These are phyloP conservation scores for Lamellibrachia columna DNA, from an alignment of 2,888 invertebrate species.

Conservation along the genomic window DNA sequence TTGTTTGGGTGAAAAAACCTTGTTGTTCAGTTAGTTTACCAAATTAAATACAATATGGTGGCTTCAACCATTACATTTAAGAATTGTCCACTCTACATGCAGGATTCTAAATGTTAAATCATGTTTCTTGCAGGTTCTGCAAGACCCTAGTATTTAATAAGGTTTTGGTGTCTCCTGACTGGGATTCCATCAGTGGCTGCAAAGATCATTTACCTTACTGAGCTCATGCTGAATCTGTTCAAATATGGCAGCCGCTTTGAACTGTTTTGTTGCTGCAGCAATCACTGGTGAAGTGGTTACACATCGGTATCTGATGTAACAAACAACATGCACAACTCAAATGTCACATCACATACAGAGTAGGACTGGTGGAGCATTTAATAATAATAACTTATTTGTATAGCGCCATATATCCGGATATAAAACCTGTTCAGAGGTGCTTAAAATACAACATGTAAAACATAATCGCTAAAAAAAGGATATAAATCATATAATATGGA, in stretches of 20 bases:
- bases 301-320: neutral
- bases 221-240: conserved; percentile 40
- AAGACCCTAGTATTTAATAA: neutral
- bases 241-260: conserved; percentile 40
- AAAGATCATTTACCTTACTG: conserved; percentile 32
- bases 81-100: neutral
- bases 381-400: no score
- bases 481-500: no score
- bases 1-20: no score
- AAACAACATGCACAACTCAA: neutral
- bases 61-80: neutral
- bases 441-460: no score
- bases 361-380: neutral
- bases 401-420: no score
- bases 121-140: neutral
- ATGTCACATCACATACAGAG: neutral
- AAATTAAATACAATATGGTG: no score
- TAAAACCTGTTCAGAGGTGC: no score
- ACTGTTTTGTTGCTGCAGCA: conserved; percentile 27
- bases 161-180: conserved; percentile 2
- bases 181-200: neutral
- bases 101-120: neutral
- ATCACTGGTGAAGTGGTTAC: neutral
- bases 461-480: no score
- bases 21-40: no score